Percentiles rank a stretch among this genome's conserved stretches.
Evolutionary conservation across 2,888 invertebrate genomes (phyloP).

Genomic region (Osedax frankpressi): DNA sequence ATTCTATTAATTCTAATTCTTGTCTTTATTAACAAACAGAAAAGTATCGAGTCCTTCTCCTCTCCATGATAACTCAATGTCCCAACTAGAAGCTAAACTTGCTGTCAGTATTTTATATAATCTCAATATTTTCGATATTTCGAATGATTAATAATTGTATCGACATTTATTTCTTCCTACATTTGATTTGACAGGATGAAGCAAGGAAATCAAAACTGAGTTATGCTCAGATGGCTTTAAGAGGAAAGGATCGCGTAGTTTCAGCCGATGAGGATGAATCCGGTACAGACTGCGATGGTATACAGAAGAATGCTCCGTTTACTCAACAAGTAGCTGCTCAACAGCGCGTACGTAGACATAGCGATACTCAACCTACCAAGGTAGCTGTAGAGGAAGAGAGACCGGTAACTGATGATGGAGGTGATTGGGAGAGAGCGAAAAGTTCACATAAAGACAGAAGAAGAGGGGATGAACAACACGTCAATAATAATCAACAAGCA

Average conservation of each 20-base stretch:
- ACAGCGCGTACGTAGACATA: background rate
- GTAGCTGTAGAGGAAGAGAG: background rate
- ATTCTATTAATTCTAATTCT: no score
- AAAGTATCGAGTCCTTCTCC: no score
- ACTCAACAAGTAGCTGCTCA: background rate
- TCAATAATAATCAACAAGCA: background rate
- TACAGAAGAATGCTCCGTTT: no score
- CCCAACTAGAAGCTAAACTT: no score
- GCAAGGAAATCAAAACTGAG: slow-evolving; percentile 19
- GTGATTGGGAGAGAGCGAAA: background rate
- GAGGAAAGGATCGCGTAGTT: slow-evolving; percentile 19
- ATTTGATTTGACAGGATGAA: background rate
- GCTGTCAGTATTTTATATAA: no score
- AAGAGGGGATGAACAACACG: background rate
- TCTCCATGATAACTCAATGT: no score
- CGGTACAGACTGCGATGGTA: background rate
- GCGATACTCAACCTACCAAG: background rate
- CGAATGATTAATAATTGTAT: no score
- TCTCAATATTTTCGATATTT: no score
- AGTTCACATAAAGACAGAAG: background rate
- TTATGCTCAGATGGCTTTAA: slow-evolving; percentile 27
- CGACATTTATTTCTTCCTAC: no score
- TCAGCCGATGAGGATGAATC: background rate
- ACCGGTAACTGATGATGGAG: background rate
- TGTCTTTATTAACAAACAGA: no score